phyloP scores from a whole-genome alignment of 1,140 invertebrate species.

The Pteromalus puparum region DNA sequence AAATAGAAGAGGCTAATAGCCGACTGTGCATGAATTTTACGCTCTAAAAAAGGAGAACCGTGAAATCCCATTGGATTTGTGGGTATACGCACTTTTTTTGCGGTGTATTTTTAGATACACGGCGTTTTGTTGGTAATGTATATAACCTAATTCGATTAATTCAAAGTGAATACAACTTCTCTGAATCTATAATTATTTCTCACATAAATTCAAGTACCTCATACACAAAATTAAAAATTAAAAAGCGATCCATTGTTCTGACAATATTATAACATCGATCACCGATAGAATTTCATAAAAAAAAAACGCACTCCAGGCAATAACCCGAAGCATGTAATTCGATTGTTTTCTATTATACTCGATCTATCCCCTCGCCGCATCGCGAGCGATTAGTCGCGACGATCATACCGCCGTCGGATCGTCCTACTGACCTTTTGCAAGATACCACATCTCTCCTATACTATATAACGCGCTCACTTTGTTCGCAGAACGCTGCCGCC shows the following conservation, averaged over 20 bases:
- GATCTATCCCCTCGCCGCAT: not conserved
- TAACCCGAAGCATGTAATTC: conserved; percentile 6
- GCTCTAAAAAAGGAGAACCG: conserved; percentile 26
- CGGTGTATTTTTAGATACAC: not conserved
- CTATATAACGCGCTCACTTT: not conserved
- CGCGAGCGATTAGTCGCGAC: conserved; percentile 10
- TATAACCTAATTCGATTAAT: too few species aligned
- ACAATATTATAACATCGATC: not conserved
- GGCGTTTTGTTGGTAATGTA: too few species aligned
- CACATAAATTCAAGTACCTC: too few species aligned
- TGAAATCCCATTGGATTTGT: not conserved
- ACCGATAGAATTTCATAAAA: not conserved
- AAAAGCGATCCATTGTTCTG: not conserved
- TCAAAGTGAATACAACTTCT: not conserved
- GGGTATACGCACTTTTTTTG: too few species aligned
- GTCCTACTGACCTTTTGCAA: conserved; percentile 24
- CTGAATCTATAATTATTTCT: too few species aligned
- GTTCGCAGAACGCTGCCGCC: not conserved
- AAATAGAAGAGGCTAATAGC: not conserved
- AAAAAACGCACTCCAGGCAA: not conserved
- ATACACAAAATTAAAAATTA: not conserved
- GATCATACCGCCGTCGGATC: not conserved
- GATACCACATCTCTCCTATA: not conserved
- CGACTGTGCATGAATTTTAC: not conserved
- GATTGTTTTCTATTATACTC: conserved; percentile 6